Conservation (phyloP, 1,140 invertebrate species). For the Drosophila nasuta region DNA sequence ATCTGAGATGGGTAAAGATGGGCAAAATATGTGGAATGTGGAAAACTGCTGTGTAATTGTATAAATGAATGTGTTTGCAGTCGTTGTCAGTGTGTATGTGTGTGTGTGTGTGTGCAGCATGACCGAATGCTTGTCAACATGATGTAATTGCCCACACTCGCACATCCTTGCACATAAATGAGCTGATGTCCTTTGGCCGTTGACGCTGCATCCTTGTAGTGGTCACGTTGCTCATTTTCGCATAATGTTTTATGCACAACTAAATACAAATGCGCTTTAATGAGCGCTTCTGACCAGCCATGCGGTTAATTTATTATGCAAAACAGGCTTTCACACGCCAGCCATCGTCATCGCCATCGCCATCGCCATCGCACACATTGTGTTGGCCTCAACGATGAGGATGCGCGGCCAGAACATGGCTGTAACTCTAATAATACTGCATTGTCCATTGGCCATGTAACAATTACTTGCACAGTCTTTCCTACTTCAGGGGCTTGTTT, state of each 20-base stretch:
- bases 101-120: not conserved
- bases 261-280: constrained; percentile 82
- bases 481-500: constrained; percentile 25
- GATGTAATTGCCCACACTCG: constrained; percentile 22
- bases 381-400: constrained; percentile 18
- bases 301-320: constrained; percentile 80
- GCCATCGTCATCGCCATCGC: not conserved
- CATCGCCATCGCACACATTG: constrained; percentile 44
- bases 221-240: constrained; percentile 78
- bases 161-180: not conserved
- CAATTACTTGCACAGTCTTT: constrained; percentile 63
- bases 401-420: not conserved
- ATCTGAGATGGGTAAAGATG: not conserved
- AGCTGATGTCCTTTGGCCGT: constrained; percentile 7
- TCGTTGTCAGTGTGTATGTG: too few species aligned
- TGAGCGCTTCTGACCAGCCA: constrained; percentile 65
- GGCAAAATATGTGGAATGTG: not conserved
- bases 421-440: constrained; percentile 29
- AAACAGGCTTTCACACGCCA: constrained; percentile 59
- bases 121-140: constrained; percentile 35
- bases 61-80: constrained; percentile 13
- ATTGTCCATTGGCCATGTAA: constrained; percentile 56
- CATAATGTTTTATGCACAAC: constrained; percentile 80
- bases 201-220: constrained; percentile 35
- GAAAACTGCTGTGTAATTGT: not conserved